phyloP scores from a whole-genome alignment of 2,888 invertebrate genomes.

The Notodonta ziczac region DNA sequence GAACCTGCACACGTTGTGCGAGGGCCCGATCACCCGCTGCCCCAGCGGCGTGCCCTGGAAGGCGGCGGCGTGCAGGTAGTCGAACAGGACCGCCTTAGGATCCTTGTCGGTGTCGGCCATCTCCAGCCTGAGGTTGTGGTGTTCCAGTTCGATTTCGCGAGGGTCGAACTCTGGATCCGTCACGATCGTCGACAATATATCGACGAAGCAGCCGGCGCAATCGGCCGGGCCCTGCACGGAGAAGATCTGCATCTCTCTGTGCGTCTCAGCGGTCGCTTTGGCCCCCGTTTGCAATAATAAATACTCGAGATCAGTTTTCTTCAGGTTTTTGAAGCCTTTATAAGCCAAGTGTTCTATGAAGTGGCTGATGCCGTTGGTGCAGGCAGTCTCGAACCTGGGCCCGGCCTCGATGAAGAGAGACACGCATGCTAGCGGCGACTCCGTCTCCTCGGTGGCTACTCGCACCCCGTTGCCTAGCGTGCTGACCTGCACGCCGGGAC shows the following conservation, averaged over 20 bases:
- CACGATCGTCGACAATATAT: conserved; percentile 49
- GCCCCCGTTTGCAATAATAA: conserved; percentile 39
- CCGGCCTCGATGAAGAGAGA: conserved; percentile 61
- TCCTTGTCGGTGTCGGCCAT: conserved; percentile 62
- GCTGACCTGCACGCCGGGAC: conserved; percentile 26
- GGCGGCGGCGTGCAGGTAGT: conserved; percentile 77
- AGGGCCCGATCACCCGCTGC: conserved; percentile 85
- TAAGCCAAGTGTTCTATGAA: conserved; percentile 70
- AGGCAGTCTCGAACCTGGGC: conserved; percentile 57
- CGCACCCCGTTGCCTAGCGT: conserved; percentile 59
- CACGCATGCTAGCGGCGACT: conserved; percentile 50
- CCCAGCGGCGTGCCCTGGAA: conserved; percentile 77
- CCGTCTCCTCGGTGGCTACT: conserved; percentile 55
- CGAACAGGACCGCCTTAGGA: conserved; percentile 63
- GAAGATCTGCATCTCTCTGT: conserved; percentile 62
- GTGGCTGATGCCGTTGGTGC: conserved; percentile 65
- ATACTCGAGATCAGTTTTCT: conserved; percentile 38
- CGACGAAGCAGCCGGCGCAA: conserved; percentile 32
- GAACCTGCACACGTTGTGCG: conserved; percentile 85
- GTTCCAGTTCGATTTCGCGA: conserved; percentile 52
- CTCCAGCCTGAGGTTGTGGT: conserved; percentile 56
- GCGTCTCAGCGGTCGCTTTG: conserved; percentile 52
- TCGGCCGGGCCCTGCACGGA: conserved; percentile 42
- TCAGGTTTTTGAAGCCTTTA: conserved; percentile 52
- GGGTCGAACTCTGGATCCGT: conserved; percentile 48